phyloP scores from a whole-genome alignment of 2,113 vertebrate genomes.

The Crocuta crocuta region DNA sequence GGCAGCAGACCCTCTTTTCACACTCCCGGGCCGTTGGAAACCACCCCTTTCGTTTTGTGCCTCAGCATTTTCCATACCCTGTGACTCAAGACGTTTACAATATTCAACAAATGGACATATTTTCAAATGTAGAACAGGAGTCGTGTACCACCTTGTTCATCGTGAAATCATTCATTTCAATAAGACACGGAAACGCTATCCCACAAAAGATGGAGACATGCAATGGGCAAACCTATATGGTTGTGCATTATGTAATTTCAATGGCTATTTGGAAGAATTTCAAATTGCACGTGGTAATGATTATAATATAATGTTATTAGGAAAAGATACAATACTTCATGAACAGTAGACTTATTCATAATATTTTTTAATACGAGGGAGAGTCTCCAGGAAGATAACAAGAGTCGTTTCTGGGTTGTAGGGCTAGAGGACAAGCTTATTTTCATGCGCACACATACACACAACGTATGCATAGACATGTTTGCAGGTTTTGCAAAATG shows the following conservation, averaged over 20 bases:
- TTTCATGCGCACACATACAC: accelerated
- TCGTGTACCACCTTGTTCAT: background rate
- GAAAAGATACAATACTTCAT: background rate
- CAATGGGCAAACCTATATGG: background rate
- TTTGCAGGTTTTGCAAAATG: background rate
- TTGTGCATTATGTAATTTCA: background rate
- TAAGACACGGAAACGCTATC: background rate
- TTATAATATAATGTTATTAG: background rate
- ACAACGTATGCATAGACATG: background rate
- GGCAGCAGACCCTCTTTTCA: background rate
- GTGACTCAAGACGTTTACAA: background rate
- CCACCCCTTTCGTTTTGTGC: background rate
- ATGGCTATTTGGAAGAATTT: background rate
- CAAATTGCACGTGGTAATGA: background rate
- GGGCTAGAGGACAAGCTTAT: background rate
- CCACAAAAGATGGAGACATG: background rate
- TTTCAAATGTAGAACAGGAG: background rate
- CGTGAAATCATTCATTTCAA: background rate
- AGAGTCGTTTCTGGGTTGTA: background rate
- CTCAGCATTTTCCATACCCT: background rate
- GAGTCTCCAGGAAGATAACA: background rate
- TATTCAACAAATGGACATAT: background rate
- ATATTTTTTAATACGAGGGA: background rate
- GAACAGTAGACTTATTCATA: background rate
- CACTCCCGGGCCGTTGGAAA: accelerated